phyloP scores from a whole-genome alignment of 2,888 invertebrate species.

The Liposcelis brunnea region DNA sequence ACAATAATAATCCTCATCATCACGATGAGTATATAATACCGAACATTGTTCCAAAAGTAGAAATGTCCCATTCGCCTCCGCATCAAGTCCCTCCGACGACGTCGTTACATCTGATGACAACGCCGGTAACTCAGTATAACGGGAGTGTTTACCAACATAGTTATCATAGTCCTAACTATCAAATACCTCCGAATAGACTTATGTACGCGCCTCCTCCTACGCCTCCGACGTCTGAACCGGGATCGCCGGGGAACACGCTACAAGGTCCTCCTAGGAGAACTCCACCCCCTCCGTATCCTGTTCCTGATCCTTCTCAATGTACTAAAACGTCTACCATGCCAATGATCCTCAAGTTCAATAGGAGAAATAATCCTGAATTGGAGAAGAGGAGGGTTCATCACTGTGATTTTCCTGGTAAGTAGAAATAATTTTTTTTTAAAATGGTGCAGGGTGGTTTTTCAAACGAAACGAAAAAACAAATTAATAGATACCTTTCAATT shows the following conservation, averaged over 20 bases:
- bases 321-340: slow-evolving; percentile 22
- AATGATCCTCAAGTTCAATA: slow-evolving; percentile 56
- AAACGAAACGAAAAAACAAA: neutral
- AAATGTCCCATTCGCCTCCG: slow-evolving; percentile 20
- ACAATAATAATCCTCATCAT: neutral
- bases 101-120: slow-evolving; percentile 32
- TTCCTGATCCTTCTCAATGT: slow-evolving; percentile 20
- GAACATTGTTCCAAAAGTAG: slow-evolving; percentile 7
- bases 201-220: slow-evolving; percentile 74
- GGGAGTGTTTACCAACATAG: no score
- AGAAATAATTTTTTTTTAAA: slow-evolving; percentile 7
- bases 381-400: slow-evolving; percentile 92
- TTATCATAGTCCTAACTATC: slow-evolving; percentile 24
- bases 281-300: slow-evolving; percentile 62
- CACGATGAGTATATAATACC: slow-evolving; percentile 5
- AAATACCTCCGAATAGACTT: slow-evolving; percentile 36
- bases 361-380: slow-evolving; percentile 89
- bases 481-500: no score
- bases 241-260: slow-evolving; percentile 57
- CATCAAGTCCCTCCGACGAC: slow-evolving; percentile 25
- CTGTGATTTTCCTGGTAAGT: slow-evolving; percentile 83
- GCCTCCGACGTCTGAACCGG: slow-evolving; percentile 76
- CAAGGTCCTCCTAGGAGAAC: slow-evolving; percentile 48
- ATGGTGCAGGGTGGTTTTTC: neutral
- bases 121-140: slow-evolving; percentile 11